A percentile compares a stretch with the other conserved stretches of the same genome.
phyloP scores from a whole-genome alignment of 2,888 invertebrate genomes.

The Tenodera sinensis region DNA sequence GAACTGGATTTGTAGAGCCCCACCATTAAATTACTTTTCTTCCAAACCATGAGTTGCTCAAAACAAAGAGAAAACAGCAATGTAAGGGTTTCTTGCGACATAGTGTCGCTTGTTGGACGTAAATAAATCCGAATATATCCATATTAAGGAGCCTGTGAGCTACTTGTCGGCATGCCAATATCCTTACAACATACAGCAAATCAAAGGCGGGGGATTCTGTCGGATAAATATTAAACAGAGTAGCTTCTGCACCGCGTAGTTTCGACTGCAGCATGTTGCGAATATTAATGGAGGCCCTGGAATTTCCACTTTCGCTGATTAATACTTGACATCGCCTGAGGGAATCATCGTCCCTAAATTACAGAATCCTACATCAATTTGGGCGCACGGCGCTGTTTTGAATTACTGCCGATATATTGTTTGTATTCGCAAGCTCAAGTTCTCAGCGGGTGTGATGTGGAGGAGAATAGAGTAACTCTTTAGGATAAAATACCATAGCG shows the following conservation, averaged over 20 bases:
- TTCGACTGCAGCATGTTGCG: background rate
- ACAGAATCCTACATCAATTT: too few relatives aligned
- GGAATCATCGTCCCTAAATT: background rate
- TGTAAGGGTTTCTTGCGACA: background rate
- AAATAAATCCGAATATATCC: background rate
- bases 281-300: constrained; percentile 1
- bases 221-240: background rate
- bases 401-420: too few relatives aligned
- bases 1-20: background rate
- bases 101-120: background rate
- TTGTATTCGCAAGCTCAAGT: too few relatives aligned
- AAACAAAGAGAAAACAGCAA: background rate
- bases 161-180: background rate
- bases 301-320: background rate
- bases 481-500: too few relatives aligned
- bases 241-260: background rate
- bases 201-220: background rate
- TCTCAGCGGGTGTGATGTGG: too few relatives aligned
- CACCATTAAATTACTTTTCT: too few relatives aligned
- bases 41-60: background rate
- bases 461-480: too few relatives aligned
- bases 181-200: background rate
- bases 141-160: background rate
- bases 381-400: too few relatives aligned
- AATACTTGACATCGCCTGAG: background rate